phyloP scores from a whole-genome alignment of 2,888 invertebrate species.

The Leptinotarsa juncta region DNA sequence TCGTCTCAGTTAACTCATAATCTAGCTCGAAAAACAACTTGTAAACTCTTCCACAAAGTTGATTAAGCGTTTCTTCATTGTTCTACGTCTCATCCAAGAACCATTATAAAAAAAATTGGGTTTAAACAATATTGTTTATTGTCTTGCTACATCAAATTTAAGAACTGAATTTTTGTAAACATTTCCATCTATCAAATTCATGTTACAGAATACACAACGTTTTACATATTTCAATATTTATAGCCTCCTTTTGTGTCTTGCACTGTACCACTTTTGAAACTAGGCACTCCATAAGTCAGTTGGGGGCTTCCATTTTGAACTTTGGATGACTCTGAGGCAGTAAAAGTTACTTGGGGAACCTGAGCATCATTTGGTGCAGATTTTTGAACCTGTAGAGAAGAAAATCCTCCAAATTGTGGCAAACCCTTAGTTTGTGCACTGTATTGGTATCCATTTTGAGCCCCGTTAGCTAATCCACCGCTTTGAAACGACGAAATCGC shows the following conservation, averaged over 20 bases:
- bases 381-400: neutral
- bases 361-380: neutral
- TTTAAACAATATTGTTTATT: too few species aligned
- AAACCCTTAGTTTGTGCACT: neutral
- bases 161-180: neutral
- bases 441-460: slow-evolving; percentile 20
- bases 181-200: neutral
- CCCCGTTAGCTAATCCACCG: neutral
- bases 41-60: too few species aligned
- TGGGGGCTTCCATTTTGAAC: neutral
- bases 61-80: too few species aligned
- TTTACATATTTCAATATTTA: slow-evolving; percentile 25
- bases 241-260: slow-evolving; percentile 32
- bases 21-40: too few species aligned
- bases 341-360: neutral
- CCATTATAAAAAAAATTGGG: too few species aligned
- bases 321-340: neutral
- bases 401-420: neutral
- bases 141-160: too few species aligned
- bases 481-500: neutral
- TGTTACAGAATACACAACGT: neutral
- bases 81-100: too few species aligned
- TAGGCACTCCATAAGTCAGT: slow-evolving; percentile 16
- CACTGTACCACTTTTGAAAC: slow-evolving; percentile 24
- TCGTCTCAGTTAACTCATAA: too few species aligned